Conservation (phyloP, 64 coral and sea anemone species). For the Porites lutea region DNA sequence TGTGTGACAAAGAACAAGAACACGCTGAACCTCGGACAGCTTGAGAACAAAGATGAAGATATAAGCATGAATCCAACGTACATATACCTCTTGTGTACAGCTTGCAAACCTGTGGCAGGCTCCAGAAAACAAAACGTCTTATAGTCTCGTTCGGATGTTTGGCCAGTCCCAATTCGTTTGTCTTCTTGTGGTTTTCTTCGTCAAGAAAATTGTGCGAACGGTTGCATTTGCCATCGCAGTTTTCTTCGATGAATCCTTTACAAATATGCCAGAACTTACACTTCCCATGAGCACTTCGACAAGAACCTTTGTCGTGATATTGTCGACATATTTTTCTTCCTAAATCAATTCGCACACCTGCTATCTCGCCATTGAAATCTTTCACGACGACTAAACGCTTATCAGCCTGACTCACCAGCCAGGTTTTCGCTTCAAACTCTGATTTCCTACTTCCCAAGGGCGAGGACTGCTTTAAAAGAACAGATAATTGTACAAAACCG, state of each 20-base stretch:
- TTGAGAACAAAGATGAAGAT: constrained; percentile 38
- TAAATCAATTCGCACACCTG: constrained; percentile 21
- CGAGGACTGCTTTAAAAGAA: constrained; percentile 35
- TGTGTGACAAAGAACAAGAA: constrained; percentile 10
- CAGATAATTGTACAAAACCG: constrained; percentile 29
- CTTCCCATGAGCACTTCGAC: background rate
- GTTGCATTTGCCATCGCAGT: constrained; percentile 11
- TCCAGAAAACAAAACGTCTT: constrained; percentile 28
- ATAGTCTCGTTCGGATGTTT: background rate
- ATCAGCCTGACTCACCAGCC: background rate
- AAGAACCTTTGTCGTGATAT: constrained; percentile 19
- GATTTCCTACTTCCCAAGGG: constrained; percentile 20
- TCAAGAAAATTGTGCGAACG: constrained; percentile 61
- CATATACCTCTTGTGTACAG: constrained; percentile 32
- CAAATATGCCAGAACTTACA: constrained; percentile 66
- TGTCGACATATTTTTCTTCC: constrained; percentile 41
- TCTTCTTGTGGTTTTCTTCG: constrained; percentile 27
- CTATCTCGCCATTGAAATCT: background rate
- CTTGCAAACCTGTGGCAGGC: constrained; percentile 64
- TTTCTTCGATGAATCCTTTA: constrained; percentile 45
- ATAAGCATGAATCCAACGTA: background rate
- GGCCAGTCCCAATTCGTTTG: constrained; percentile 5
- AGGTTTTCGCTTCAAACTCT: background rate
- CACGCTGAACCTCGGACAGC: constrained; percentile 3
- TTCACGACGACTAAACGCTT: background rate